Evolutionary conservation across 1,140 invertebrate genomes (phyloP), one percentile per base, ranked within the genome.

Genomic region (Potamilus streckersoni): DNA sequence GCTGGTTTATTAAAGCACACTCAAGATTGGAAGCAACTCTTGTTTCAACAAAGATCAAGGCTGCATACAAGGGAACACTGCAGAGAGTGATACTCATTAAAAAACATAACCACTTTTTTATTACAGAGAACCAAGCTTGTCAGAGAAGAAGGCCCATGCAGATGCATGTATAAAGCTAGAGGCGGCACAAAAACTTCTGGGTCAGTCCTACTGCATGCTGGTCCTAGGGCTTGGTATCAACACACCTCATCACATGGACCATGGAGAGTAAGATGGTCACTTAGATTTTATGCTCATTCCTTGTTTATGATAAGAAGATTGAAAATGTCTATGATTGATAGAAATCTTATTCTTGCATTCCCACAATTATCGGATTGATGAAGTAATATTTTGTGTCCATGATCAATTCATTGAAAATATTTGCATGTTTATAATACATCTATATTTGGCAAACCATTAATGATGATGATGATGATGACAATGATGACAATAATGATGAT

Each of bases 221-320:
- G 84, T 89, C 57, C 73, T 90, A 49, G 89, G 89, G 2, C 82
- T 89, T 17, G 89, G 87, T 0, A 67, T 89, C 65, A 82, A 88
- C 56, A 77, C 79, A 17, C 81, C 86, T 60, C 89, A 90, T 78
- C 89, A 90, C 76, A 90, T 90, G 89, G 79, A 81, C 27, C 88
- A 87, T 83, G 89, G 89, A 61, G 78, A 79, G 88, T 90, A 79
- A 83, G 84, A 82, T 15, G 38, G 38, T 11, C 38, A 49, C 5
- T 49, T 49, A 11, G 38, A 49, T 13, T 17, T n/a, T 55, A n/a
- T 55, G 23, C 13, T 2, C 13, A 11, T 12, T 16, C 17, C 4
- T 19, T 55, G 1, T 55, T n/a, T 66, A 66, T 19, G 16, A 14
- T 23, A 13, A 14, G 27, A 64, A 14, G 15, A 64, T 31, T 31